Evolutionary conservation across 2,888 invertebrate genomes (phyloP).

Genomic region (Rhabditoides inermis): DNA sequence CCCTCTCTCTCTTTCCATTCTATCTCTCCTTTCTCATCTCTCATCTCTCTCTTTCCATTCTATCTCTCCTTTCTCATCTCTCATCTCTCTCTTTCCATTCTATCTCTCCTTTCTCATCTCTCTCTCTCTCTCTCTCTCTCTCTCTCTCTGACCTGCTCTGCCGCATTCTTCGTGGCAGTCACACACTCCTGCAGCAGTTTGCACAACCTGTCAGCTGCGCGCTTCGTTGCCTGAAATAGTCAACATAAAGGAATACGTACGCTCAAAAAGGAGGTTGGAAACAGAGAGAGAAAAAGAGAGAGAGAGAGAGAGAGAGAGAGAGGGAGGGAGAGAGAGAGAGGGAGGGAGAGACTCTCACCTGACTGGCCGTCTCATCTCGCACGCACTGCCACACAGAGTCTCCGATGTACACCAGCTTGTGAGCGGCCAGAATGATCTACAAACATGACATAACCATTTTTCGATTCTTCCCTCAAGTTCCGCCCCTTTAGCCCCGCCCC

Average conservation of each 20-base stretch:
- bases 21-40: constrained; percentile 83
- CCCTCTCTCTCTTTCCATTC: constrained; percentile 2
- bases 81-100: not conserved
- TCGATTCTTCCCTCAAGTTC: not conserved
- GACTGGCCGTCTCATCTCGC: constrained; percentile 2
- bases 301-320: not conserved
- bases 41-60: constrained; percentile 67
- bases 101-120: too few species aligned
- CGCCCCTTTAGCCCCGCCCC: not conserved
- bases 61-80: too few species aligned
- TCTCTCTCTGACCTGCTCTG: constrained; percentile 61
- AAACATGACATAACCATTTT: constrained; percentile 1
- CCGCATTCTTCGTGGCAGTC: constrained; percentile 78
- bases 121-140: not conserved
- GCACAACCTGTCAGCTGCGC: constrained; percentile 58
- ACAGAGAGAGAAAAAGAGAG: not conserved
- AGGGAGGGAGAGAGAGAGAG: not conserved
- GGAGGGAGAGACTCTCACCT: not conserved
- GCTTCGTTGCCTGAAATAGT: constrained; percentile 9
- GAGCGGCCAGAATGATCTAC: constrained; percentile 70
- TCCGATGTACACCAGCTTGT: constrained; percentile 84
- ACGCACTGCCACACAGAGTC: constrained; percentile 71
- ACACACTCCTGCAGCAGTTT: constrained; percentile 76
- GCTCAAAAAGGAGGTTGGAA: too few species aligned
- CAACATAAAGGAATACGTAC: too few species aligned